Evolutionary conservation across 2,797 vertebrate species (phyloP).

Genomic region (Pogonophryne albipinna): DNA sequence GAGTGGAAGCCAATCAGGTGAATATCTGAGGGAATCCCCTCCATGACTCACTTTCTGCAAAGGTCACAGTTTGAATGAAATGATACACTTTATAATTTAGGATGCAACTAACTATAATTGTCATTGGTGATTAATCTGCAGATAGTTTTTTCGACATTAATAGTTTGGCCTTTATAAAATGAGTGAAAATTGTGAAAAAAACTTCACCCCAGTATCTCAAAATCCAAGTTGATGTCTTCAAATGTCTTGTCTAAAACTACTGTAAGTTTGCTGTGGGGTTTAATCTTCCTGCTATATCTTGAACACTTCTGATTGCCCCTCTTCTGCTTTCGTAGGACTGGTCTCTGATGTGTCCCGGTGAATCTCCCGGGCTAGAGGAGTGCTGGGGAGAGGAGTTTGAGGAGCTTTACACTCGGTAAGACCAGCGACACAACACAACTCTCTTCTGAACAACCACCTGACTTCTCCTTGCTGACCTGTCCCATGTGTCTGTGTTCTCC

Average conservation of each 20-base stretch:
- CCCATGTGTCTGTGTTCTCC: neutral
- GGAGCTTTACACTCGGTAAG: conserved; percentile 90
- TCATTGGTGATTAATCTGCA: too few relatives aligned
- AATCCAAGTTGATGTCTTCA: too few relatives aligned
- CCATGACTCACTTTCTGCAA: neutral
- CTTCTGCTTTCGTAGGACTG: conserved; percentile 83
- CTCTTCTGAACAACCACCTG: neutral
- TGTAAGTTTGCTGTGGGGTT: neutral
- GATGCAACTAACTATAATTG: too few relatives aligned
- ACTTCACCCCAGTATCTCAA: too few relatives aligned
- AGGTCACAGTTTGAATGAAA: neutral
- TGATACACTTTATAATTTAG: too few relatives aligned
- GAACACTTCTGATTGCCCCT: neutral
- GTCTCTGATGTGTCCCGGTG: conserved; percentile 96
- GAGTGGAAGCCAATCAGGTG: conserved; percentile 94
- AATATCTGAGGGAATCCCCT: neutral
- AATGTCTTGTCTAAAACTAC: too few relatives aligned
- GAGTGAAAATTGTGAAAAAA: too few relatives aligned
- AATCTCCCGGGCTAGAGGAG: conserved; percentile 95
- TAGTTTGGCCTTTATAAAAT: too few relatives aligned
- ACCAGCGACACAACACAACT: neutral
- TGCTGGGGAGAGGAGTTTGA: conserved; percentile 98
- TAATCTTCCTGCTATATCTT: neutral
- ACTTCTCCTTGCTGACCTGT: conserved; percentile 8
- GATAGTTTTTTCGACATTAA: too few relatives aligned